phyloP scores from a whole-genome alignment of 2,113 vertebrate species.

The Tursiops truncatus region DNA sequence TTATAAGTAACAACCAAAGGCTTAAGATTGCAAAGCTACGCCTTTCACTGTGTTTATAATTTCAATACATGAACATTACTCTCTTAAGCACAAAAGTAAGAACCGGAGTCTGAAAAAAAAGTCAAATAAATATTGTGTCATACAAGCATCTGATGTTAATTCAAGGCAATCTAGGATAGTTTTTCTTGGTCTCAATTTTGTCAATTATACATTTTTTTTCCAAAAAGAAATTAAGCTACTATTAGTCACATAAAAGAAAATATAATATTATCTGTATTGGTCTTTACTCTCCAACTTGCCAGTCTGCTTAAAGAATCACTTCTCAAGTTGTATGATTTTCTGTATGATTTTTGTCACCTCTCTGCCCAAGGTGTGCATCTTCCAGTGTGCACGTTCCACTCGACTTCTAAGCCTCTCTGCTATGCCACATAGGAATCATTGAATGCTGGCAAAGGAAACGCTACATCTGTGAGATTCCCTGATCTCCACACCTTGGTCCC shows the following conservation, averaged over 20 bases:
- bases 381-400: too few relatives aligned
- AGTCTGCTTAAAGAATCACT: not conserved
- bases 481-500: too few relatives aligned
- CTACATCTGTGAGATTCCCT: accelerated
- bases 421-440: accelerated
- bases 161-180: not conserved
- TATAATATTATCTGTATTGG: not conserved
- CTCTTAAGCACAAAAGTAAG: not conserved
- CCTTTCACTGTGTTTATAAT: not conserved
- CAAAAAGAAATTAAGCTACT: not conserved
- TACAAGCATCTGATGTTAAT: not conserved
- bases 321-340: too few relatives aligned
- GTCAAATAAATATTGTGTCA: accelerated
- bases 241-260: not conserved
- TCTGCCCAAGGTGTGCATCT: not conserved
- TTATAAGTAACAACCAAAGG: not conserved
- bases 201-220: not conserved
- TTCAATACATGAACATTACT: not conserved
- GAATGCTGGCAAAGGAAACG: too few relatives aligned
- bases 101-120: not conserved
- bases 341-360: not conserved
- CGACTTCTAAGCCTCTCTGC: not conserved
- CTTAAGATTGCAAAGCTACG: not conserved
- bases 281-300: not conserved
- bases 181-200: not conserved